Evolutionary conservation across 64 coral and sea anemone species (phyloP).

Genomic region (Actinia equina): DNA sequence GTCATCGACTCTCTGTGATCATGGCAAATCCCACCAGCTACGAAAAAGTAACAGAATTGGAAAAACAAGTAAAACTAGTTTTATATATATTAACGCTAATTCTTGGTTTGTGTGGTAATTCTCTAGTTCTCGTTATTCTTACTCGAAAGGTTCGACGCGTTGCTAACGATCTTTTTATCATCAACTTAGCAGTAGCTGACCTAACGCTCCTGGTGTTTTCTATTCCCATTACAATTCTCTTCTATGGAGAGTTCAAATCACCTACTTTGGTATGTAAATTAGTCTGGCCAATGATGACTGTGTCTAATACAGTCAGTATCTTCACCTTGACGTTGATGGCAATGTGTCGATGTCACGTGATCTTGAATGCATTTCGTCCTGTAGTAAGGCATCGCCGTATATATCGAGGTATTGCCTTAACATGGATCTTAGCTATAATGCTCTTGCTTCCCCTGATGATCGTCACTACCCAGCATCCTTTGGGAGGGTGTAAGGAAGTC

Average conservation of each 20-base stretch:
- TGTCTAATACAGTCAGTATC: constrained; percentile 66
- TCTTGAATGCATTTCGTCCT: constrained; percentile 49
- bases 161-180: constrained; percentile 58
- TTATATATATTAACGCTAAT: constrained; percentile 41
- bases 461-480: constrained; percentile 17
- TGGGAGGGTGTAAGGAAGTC: constrained; percentile 52
- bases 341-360: constrained; percentile 62
- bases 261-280: constrained; percentile 45
- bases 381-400: constrained; percentile 26
- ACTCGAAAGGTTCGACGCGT: constrained; percentile 31
- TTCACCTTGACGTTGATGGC: constrained; percentile 67
- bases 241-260: constrained; percentile 43
- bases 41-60: constrained; percentile 16
- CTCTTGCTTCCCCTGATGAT: constrained; percentile 45
- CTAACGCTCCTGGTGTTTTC: constrained; percentile 51
- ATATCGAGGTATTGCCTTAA: constrained; percentile 15
- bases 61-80: constrained; percentile 43
- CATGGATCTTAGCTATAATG: constrained; percentile 27
- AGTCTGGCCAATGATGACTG: constrained; percentile 68
- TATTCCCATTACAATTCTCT: constrained; percentile 43
- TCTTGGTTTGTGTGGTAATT: constrained; percentile 41
- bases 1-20: not conserved
- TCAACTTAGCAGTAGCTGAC: constrained; percentile 61
- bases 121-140: constrained; percentile 50
- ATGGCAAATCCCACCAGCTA: constrained; percentile 64